Percentiles rank a stretch among this genome's conserved stretches.
Evolutionary conservation across 2,888 invertebrate species (phyloP).

Genomic region (Andrena haemorrhoa): DNA sequence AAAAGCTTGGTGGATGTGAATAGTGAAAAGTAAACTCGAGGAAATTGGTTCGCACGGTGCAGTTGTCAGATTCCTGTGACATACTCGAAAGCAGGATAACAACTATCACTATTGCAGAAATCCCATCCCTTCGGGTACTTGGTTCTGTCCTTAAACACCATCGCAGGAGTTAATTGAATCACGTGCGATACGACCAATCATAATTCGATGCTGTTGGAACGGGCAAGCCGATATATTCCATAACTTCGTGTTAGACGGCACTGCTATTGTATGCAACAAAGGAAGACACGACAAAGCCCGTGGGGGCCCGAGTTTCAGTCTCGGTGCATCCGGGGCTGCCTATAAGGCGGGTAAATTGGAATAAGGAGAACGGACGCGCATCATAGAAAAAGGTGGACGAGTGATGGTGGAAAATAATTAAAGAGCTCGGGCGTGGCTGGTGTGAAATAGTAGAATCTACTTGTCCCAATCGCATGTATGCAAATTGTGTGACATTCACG

Average conservation of each 20-base stretch:
- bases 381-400: conserved; percentile 27
- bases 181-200: conserved; percentile 23
- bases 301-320: conserved; percentile 30
- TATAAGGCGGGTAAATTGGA: conserved; percentile 46
- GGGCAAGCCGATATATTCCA: conserved; percentile 31
- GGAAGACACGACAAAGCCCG: conserved; percentile 49
- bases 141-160: background rate
- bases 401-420: conserved; percentile 70
- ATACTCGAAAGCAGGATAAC: background rate
- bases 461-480: conserved; percentile 45
- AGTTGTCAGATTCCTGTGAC: background rate
- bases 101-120: background rate
- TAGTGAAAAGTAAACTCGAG: conserved; percentile 5
- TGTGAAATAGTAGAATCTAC: conserved; percentile 45
- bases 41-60: background rate
- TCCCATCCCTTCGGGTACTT: background rate
- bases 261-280: conserved; percentile 57
- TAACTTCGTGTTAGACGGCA: conserved; percentile 50
- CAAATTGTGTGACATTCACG: conserved; percentile 2
- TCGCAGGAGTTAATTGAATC: conserved; percentile 27
- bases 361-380: conserved; percentile 30
- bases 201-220: conserved; percentile 30
- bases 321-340: conserved; percentile 21
- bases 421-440: conserved; percentile 51
- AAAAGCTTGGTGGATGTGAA: background rate